Evolutionary conservation across 1,140 invertebrate genomes (phyloP).

Genomic region (Thaumatotibia leucotreta): DNA sequence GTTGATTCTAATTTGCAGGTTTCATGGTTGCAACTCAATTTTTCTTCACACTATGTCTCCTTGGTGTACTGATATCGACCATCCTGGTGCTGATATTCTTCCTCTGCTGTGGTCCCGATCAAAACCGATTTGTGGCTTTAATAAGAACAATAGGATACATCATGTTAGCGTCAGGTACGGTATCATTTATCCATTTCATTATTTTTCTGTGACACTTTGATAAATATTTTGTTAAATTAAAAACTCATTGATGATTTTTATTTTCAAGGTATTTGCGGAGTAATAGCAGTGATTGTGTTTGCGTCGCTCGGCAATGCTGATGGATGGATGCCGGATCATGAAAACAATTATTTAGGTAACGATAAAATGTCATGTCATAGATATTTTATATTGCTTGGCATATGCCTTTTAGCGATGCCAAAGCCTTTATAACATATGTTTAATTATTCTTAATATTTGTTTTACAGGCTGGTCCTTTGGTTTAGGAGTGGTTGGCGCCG

Average conservation of each 20-base stretch:
- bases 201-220: background rate
- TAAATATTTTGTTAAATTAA: no score
- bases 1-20: conserved; percentile 79
- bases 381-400: background rate
- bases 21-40: conserved; percentile 97
- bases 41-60: conserved; percentile 93
- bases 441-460: conserved; percentile 11
- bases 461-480: conserved; percentile 90
- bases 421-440: background rate
- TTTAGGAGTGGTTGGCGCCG: conserved; percentile 89
- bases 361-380: background rate
- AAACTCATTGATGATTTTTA: background rate
- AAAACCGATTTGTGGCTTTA: conserved; percentile 83
- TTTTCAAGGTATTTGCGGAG: conserved; percentile 83
- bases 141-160: conserved; percentile 83
- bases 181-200: background rate
- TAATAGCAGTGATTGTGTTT: conserved; percentile 93
- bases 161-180: conserved; percentile 81
- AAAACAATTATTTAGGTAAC: conserved; percentile 92
- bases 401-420: no score
- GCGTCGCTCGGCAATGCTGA: conserved; percentile 90
- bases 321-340: conserved; percentile 95
- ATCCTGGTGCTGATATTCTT: conserved; percentile 86
- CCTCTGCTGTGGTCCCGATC: conserved; percentile 89
- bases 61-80: conserved; percentile 83